Evolutionary conservation across 2,113 vertebrate genomes (phyloP), one percentile per base, ranked within the genome.

Genomic region (Mobula hypostoma): DNA sequence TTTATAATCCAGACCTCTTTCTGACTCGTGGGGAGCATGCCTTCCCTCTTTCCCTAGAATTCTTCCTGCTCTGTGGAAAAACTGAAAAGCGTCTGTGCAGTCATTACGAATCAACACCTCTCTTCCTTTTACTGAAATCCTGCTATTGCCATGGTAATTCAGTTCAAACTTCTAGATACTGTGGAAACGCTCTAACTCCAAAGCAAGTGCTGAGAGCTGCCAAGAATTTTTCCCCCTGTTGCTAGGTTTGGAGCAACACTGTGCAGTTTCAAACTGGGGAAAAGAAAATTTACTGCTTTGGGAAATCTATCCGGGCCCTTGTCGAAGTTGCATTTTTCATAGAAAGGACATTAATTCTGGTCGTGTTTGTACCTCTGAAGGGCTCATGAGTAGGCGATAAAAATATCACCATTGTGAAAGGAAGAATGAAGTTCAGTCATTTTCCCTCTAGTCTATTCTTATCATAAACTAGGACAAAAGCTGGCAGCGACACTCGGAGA

Each of bases 151-250:
- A 93, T 56, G 36, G 70, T 48, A 93, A 76, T 74, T 93, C 72
- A 93, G 36, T 93, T 93, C 66, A 56, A 93, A 93, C 70, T 9
- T 93, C 56, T 48, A 40, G 91, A 93, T 70, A 48, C 24, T 48
- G 56, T 93, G 91, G 91, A 93, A 93, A 93, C 36, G 29, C 68
- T 93, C 91, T 14, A 74, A 93, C 91, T 93, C 72, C 91, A 93
- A 93, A 93, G 70, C 40, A 27, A 56, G 91, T 56, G 70, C 91
- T 48, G 24, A 40, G 68, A 93, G 91, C 40, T 93, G 91, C 91
- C 91, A 93, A 74, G 36, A 93, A 29, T 74, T 76, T 93, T 40
- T 74, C 21, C 6, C 9, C 72, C 9, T 15, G 36, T 40, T 76
- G 36, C 70, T 70, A 93, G 91, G 11, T 93, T 76, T 93, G 40